A percentile compares a stretch with the other conserved stretches of the same genome.
phyloP scores from a whole-genome alignment of 1,140 invertebrate species.

The Campodea augens region DNA sequence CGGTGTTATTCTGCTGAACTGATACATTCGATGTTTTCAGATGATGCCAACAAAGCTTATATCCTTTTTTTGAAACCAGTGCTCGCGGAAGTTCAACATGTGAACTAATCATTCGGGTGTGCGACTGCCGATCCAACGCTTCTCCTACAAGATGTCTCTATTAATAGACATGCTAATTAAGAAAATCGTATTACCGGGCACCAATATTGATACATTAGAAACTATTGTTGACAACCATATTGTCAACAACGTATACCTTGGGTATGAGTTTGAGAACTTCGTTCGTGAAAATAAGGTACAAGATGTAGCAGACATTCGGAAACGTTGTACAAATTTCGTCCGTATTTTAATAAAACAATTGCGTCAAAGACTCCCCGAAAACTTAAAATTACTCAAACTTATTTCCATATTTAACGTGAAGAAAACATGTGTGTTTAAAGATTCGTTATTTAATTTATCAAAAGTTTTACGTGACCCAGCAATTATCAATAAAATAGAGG shows the following conservation, averaged over 20 bases:
- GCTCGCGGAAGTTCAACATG: neutral
- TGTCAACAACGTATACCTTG: neutral
- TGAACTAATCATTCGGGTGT: neutral
- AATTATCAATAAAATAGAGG: neutral
- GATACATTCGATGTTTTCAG: neutral
- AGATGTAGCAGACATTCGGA: neutral
- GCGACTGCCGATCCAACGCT: neutral
- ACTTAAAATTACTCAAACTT: neutral
- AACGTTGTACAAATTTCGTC: neutral
- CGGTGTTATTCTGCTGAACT: neutral
- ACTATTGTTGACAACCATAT: neutral
- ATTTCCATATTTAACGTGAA: neutral
- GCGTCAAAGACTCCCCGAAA: neutral
- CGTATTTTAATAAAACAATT: neutral
- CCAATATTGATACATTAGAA: neutral
- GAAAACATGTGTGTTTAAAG: neutral
- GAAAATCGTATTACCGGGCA: neutral
- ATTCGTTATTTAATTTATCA: neutral
- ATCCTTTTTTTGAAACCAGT: neutral
- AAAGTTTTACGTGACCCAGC: neutral
- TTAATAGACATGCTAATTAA: neutral
- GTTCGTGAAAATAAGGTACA: neutral
- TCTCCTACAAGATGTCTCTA: neutral
- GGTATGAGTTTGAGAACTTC: neutral
- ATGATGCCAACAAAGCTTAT: neutral